Conservation (phyloP, 2,113 vertebrate genomes). For the Muscicapa adusta region DNA sequence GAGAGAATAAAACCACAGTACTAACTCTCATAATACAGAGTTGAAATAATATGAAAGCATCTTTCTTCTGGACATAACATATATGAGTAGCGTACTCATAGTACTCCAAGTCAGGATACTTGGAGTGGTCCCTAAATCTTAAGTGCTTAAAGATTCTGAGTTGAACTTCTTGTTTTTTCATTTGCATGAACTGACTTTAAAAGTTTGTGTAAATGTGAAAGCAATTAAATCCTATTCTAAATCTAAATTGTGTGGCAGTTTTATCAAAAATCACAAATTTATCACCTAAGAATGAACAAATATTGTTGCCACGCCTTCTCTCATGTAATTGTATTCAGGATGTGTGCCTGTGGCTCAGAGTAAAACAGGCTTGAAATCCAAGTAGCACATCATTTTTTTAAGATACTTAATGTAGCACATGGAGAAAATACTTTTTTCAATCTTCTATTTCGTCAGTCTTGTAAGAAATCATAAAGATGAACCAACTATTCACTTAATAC, state of each 20-base stretch:
- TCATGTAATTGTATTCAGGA: not conserved
- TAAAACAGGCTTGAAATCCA: not conserved
- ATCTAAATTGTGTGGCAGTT: not conserved
- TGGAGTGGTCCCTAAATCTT: not conserved
- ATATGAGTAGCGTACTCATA: not conserved
- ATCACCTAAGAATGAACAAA: not conserved
- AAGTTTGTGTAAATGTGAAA: not conserved
- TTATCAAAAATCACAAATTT: not conserved
- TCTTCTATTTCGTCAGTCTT: not conserved
- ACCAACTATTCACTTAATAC: not conserved
- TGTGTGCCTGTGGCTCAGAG: not conserved
- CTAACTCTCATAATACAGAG: not conserved
- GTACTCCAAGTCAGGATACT: not conserved
- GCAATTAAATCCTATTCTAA: not conserved
- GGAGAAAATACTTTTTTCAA: not conserved
- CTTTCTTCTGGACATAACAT: not conserved
- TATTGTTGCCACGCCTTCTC: not conserved
- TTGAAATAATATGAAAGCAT: not conserved
- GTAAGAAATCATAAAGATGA: not conserved
- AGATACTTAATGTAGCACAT: rapidly evolving
- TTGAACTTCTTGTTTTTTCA: not conserved
- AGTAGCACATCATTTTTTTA: not conserved
- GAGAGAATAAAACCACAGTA: not conserved
- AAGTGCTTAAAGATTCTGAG: not conserved
- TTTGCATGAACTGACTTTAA: not conserved